A percentile compares a stretch with the other conserved stretches of the same genome.
phyloP scores from a whole-genome alignment of 2,888 invertebrate genomes.

The Torymus aiolomorphi region DNA sequence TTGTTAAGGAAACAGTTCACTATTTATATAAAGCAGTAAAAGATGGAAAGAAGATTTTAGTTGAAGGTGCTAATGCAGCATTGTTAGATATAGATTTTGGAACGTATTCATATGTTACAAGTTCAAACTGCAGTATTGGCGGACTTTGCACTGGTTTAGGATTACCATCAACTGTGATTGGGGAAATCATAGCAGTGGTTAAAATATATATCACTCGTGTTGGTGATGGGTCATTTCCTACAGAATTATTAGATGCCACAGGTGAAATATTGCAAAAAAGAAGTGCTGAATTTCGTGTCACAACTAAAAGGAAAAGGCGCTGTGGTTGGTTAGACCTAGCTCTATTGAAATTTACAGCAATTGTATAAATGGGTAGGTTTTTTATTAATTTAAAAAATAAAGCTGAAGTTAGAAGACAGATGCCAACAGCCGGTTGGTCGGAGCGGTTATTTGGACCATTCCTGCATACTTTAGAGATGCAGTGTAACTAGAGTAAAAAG shows the following conservation, averaged over 20 bases:
- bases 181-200: slow-evolving; percentile 95
- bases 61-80: slow-evolving; percentile 99
- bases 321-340: slow-evolving; percentile 99
- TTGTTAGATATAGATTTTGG: slow-evolving; percentile 99
- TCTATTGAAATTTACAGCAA: slow-evolving; percentile 91
- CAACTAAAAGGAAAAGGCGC: slow-evolving; percentile 94
- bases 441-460: too few relatives aligned
- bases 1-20: slow-evolving; percentile 94
- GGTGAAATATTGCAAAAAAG: slow-evolving; percentile 87
- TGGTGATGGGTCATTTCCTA: slow-evolving; percentile 98
- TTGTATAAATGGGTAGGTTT: slow-evolving; percentile 94
- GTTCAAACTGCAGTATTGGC: slow-evolving; percentile 99
- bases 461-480: too few relatives aligned
- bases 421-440: too few relatives aligned
- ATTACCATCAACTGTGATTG: slow-evolving; percentile 92
- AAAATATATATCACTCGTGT: slow-evolving; percentile 99
- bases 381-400: background rate
- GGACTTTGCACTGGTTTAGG: slow-evolving; percentile 98
- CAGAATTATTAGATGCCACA: slow-evolving; percentile 88
- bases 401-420: too few relatives aligned
- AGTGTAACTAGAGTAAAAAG: too few relatives aligned
- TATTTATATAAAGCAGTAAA: slow-evolving; percentile 88
- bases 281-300: slow-evolving; percentile 93
- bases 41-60: slow-evolving; percentile 88
- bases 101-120: slow-evolving; percentile 99